Conservation (phyloP, 1,140 invertebrate species). For the Heliconius eleuchia region DNA sequence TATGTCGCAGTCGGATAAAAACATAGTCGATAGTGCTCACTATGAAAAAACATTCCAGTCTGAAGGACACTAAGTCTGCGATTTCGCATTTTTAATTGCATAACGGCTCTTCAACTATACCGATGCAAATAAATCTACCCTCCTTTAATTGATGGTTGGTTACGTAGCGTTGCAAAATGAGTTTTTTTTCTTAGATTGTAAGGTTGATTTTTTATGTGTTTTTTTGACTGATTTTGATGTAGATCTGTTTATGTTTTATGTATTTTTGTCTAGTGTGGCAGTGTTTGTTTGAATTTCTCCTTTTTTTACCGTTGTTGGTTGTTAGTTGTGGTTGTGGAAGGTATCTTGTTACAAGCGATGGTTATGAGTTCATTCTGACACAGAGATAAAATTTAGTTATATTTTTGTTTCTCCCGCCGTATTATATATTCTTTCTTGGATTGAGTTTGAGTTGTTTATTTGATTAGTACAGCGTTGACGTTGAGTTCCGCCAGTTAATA, state of each 20-base stretch:
- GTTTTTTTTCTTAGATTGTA: background rate
- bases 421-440: too few relatives aligned
- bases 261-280: background rate
- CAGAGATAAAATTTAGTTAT: too few relatives aligned
- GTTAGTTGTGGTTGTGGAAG: background rate
- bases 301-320: background rate
- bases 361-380: background rate
- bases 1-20: background rate
- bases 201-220: background rate
- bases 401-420: too few relatives aligned
- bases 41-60: conserved; percentile 23
- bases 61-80: conserved; percentile 22
- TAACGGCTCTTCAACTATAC: conserved; percentile 14
- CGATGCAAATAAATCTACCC: conserved; percentile 22
- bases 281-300: background rate
- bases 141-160: conserved; percentile 17
- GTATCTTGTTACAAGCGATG: background rate
- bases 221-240: background rate
- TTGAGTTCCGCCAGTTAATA: too few relatives aligned
- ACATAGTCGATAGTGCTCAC: background rate
- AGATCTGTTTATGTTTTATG: background rate
- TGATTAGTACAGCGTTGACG: too few relatives aligned
- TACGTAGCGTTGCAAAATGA: background rate
- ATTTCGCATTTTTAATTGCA: conserved; percentile 26
- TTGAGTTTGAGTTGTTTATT: too few relatives aligned